Evolutionary conservation across 53 echinoderm and acorn worm genomes (phyloP), one percentile per base, ranked within the genome.

Genomic region (Antedon mediterranea): DNA sequence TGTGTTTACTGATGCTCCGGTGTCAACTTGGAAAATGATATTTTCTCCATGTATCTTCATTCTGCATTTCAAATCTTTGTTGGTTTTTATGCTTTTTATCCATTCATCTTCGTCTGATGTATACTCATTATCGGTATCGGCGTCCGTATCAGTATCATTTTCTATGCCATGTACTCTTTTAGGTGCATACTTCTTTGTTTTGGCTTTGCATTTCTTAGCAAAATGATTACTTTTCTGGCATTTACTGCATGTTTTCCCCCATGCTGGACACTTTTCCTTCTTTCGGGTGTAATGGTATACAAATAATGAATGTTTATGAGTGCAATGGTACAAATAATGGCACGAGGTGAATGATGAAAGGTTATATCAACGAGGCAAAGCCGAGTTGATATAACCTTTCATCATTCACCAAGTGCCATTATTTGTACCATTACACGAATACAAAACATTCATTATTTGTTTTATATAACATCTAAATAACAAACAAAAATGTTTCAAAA

Each of bases 1-100:
- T 28, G 83, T 70, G 32, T 85, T 85, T 18, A 88, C 77, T 3
- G 80, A 85, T 30, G 91, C 81, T 9, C 91, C 87, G 79, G 84
- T 79, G 82, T 91, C 91, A 29, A 91, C 75, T 31, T 91, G 88
- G 32, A 91, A 86, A 28, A 70, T 30, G 0, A 88, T 76, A 28
- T 29, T 29, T 32, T 75, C 30, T 31, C 78, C 41, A 29, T 89
- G 78, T 33, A 89, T 43, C 30, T 57, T 31, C 85, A 86, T 89
- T 30, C 70, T 79, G 29, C 86, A 84, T 78, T 79, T 73, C 0
- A 88, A 31, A 0, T 81, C 82, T 30, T 71, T 80, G 28, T 71
- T 80, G 4, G 75, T 75, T 37, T 29, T 33, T 0, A 79, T 78
- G 0, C 32, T 28, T 31, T 82, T 78, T n/a, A 84, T 82, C 82